A percentile compares a stretch with the other conserved stretches of the same genome.
Conservation (phyloP, 2,888 invertebrate species). For the Lapara coniferarum region DNA sequence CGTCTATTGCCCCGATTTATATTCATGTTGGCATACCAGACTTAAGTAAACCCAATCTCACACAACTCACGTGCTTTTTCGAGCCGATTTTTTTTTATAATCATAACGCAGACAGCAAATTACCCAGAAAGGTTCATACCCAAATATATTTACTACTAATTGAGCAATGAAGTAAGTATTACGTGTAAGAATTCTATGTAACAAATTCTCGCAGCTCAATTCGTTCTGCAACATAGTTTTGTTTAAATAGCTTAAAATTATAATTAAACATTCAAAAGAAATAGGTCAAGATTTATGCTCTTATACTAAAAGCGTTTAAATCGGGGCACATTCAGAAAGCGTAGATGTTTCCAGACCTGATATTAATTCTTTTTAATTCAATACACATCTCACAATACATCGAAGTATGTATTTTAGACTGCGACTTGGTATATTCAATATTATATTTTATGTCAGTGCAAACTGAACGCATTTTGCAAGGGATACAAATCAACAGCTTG, state of each 20-base stretch:
- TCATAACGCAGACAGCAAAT: too few species aligned
- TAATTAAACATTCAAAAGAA: conserved; percentile 31
- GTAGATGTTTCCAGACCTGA: conserved; percentile 42
- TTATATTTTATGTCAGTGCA: conserved; percentile 29
- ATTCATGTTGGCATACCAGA: too few species aligned
- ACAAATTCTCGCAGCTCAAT: background rate
- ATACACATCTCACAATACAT: conserved; percentile 30
- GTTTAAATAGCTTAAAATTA: conserved; percentile 21
- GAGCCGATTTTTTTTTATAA: too few species aligned
- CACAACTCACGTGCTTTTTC: too few species aligned
- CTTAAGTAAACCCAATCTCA: too few species aligned
- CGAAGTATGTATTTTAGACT: conserved; percentile 17
- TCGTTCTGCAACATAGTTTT: background rate
- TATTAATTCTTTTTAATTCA: conserved; percentile 38
- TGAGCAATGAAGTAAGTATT: too few species aligned
- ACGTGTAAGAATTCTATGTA: too few species aligned
- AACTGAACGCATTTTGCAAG: conserved; percentile 42
- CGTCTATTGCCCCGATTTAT: too few species aligned
- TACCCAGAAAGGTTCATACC: too few species aligned
- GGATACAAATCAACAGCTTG: conserved; percentile 43
- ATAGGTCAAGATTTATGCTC: conserved; percentile 57
- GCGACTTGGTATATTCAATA: conserved; percentile 21
- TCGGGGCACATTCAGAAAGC: conserved; percentile 39
- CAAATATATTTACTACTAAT: too few species aligned
- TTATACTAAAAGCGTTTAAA: conserved; percentile 48